Percentiles rank a stretch among this genome's conserved stretches.
Conservation (phyloP, 2,797 vertebrate genomes). For the Sciaenops ocellatus region DNA sequence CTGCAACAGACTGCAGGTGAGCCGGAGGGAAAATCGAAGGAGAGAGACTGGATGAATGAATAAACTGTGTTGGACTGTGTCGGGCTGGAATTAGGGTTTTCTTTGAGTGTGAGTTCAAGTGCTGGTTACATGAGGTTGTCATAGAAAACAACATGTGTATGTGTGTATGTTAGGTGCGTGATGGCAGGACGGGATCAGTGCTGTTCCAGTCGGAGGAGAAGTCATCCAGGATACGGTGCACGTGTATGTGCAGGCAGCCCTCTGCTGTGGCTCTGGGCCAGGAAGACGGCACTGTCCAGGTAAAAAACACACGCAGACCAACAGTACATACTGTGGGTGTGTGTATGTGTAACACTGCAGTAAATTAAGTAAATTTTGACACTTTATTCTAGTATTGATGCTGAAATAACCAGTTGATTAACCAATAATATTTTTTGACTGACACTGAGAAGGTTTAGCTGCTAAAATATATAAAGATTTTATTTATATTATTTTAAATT, state of each 20-base stretch:
- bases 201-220: conserved; percentile 87
- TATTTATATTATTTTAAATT: too few species aligned
- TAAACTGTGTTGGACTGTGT: neutral
- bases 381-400: neutral
- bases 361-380: too few species aligned
- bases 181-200: conserved; percentile 84
- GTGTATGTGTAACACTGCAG: neutral
- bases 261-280: conserved; percentile 86
- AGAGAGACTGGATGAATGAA: neutral
- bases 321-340: neutral
- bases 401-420: neutral
- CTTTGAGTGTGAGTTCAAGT: neutral
- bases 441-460: neutral
- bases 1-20: conserved; percentile 91
- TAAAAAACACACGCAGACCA: conserved; percentile 56
- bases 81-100: neutral
- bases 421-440: neutral
- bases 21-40: neutral
- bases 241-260: conserved; percentile 85
- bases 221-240: conserved; percentile 88
- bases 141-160: neutral
- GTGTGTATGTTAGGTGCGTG: conserved; percentile 85
- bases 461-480: too few species aligned
- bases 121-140: too few species aligned
- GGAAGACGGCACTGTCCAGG: conserved; percentile 88